Evolutionary conservation across 2,113 vertebrate genomes (phyloP).

Genomic region (Uria aalge): DNA sequence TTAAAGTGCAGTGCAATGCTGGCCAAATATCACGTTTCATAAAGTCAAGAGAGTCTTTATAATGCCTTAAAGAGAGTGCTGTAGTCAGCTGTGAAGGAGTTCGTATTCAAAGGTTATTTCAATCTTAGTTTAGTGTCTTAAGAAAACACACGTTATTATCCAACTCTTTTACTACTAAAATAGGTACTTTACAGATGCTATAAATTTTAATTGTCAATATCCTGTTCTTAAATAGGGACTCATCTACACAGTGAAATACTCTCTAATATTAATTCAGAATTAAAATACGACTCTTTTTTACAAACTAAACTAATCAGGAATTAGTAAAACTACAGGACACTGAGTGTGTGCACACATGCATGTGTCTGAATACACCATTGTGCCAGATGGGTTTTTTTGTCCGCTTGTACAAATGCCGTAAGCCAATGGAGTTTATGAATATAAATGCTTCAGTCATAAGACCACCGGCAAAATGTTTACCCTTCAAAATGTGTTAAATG

Average conservation of each 20-base stretch:
- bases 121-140: background rate
- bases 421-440: conserved; percentile 15
- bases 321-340: background rate
- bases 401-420: background rate
- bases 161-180: background rate
- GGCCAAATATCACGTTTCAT: background rate
- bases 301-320: background rate
- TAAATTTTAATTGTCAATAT: background rate
- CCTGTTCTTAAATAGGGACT: background rate
- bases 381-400: conserved; percentile 18
- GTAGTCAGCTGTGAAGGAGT: background rate
- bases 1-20: background rate
- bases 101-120: background rate
- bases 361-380: background rate
- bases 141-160: background rate
- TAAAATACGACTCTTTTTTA: background rate
- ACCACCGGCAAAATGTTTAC: background rate
- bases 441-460: background rate
- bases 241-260: background rate
- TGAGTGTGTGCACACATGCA: too few relatives aligned
- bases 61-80: background rate
- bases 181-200: background rate
- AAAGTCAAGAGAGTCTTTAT: background rate
- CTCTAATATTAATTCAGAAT: conserved; percentile 15
- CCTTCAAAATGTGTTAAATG: conserved; percentile 17